Conservation (phyloP, 2,113 vertebrate genomes). For the Tor tambroides region DNA sequence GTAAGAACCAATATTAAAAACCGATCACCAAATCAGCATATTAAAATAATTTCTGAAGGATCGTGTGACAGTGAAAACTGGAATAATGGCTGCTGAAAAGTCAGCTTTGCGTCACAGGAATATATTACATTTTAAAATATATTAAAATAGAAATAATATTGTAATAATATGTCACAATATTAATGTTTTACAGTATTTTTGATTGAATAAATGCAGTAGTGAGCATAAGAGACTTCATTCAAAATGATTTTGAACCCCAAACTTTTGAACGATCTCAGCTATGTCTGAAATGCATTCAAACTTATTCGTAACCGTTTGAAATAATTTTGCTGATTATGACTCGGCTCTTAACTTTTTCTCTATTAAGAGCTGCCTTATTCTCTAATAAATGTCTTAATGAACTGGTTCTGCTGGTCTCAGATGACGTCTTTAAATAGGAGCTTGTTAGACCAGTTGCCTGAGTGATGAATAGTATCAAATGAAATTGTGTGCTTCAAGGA, state of each 20-base stretch:
- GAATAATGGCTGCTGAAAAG: background rate
- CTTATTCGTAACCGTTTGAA: background rate
- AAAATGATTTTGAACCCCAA: background rate
- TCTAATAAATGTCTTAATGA: background rate
- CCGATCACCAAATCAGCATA: background rate
- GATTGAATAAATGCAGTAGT: background rate
- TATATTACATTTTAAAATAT: background rate
- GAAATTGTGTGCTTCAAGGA: background rate
- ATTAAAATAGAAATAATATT: too few relatives aligned
- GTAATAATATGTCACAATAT: too few relatives aligned
- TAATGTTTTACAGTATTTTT: background rate
- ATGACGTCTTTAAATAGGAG: background rate
- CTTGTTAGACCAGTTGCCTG: constrained; percentile 9
- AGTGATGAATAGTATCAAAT: background rate
- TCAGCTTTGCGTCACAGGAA: background rate
- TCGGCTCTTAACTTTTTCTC: background rate
- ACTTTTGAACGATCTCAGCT: background rate
- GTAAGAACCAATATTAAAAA: background rate
- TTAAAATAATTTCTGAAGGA: background rate
- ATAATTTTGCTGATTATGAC: background rate
- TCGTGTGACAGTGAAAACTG: background rate
- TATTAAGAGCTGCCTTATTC: background rate
- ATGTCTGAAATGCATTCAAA: background rate
- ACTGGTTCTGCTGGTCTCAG: background rate
- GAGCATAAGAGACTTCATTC: background rate